These are phyloP conservation scores for Chaenocephalus aceratus DNA, from an alignment of 2,113 vertebrate species.

Conservation along the genomic window DNA sequence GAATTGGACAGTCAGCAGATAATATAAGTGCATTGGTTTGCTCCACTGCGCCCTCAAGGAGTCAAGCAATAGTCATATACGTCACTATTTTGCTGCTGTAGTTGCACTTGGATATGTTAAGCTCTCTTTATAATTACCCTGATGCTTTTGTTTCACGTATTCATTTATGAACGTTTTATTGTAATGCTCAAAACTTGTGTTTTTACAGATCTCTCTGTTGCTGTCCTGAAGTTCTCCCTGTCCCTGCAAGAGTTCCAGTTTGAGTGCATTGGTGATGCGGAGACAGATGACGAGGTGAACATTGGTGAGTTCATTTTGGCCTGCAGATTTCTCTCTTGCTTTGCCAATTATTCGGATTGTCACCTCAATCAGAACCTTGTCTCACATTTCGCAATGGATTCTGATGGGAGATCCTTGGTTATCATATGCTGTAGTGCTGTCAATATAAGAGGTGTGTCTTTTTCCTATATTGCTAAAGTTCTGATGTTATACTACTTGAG, in stretches of 20 bases:
- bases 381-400: conserved; percentile 35
- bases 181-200: conserved; percentile 30
- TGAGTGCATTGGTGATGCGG: conserved; percentile 95
- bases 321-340: background rate
- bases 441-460: background rate
- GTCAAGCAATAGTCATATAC: background rate
- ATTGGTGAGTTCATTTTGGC: conserved; percentile 87
- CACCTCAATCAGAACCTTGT: conserved; percentile 36
- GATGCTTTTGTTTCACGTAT: background rate
- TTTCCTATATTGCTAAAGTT: background rate
- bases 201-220: conserved; percentile 90
- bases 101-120: background rate
- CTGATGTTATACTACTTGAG: conserved; percentile 11
- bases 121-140: background rate
- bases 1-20: conserved; percentile 31
- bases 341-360: conserved; percentile 35
- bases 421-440: conserved; percentile 7
- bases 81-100: background rate
- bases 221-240: conserved; percentile 95
- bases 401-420: conserved; percentile 1
- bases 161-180: background rate
- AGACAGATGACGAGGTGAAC: conserved; percentile 97
- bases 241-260: conserved; percentile 97
- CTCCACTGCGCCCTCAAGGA: conserved; percentile 7
- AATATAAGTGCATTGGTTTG: conserved; percentile 12